A percentile compares a stretch with the other conserved stretches of the same genome.
Conservation (phyloP, 2,797 vertebrate genomes). For the Phyllotis vaccarum region DNA sequence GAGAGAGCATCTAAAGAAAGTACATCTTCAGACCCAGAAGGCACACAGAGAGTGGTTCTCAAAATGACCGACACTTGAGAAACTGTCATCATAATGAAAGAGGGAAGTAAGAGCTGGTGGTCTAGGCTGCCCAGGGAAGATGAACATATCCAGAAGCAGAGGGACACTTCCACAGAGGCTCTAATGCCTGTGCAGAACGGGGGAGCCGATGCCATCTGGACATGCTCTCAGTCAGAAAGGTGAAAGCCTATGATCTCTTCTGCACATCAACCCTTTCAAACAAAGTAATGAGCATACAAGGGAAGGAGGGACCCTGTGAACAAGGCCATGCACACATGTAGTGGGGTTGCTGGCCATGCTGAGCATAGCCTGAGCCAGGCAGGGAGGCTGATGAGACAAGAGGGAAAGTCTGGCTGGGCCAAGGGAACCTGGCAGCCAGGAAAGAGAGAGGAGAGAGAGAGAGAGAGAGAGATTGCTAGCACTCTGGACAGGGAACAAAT, state of each 20-base stretch:
- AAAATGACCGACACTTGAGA: slow-evolving; percentile 5
- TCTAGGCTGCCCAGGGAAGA: neutral
- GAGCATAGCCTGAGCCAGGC: neutral
- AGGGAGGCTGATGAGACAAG: neutral
- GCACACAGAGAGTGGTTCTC: neutral
- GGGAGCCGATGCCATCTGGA: neutral
- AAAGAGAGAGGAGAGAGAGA: too few relatives aligned
- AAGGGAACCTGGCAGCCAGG: neutral
- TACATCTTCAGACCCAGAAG: neutral
- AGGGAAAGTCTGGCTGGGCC: slow-evolving; percentile 13
- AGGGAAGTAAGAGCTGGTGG: neutral
- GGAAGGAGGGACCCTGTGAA: neutral
- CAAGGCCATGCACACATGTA: neutral
- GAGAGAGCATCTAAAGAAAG: neutral
- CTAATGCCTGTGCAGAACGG: neutral
- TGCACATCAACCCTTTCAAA: slow-evolving; percentile 13
- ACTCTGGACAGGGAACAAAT: slow-evolving; percentile 60
- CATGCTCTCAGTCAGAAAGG: neutral
- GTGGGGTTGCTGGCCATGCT: slow-evolving; percentile 2
- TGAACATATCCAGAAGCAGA: neutral
- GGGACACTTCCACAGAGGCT: neutral
- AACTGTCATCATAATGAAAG: neutral
- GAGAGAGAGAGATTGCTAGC: neutral
- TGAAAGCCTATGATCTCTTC: neutral
- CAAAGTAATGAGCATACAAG: slow-evolving; percentile 35